Evolutionary conservation across 2,888 invertebrate species (phyloP).

Genomic region (Dicranocentrus wangi): DNA sequence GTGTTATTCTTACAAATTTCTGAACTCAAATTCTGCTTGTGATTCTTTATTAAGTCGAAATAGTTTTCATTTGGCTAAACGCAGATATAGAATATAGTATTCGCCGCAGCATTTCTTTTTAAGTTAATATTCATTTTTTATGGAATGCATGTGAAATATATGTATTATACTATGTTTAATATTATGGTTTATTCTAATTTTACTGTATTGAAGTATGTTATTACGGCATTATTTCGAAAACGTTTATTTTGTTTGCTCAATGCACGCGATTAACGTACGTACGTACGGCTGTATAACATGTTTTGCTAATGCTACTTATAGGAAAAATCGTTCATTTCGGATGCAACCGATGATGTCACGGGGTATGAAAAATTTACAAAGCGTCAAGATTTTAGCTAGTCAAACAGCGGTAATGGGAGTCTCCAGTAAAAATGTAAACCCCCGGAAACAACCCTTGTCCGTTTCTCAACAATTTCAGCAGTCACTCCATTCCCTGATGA

Average conservation of each 20-base stretch:
- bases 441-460: constrained; percentile 90
- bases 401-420: constrained; percentile 77
- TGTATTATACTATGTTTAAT: too few relatives aligned
- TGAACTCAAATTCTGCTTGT: constrained; percentile 29
- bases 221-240: too few relatives aligned
- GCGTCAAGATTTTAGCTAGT: constrained; percentile 91
- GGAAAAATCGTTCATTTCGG: constrained; percentile 94
- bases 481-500: constrained; percentile 93
- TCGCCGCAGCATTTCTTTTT: not conserved
- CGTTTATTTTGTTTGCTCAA: too few relatives aligned
- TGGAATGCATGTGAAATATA: too few relatives aligned
- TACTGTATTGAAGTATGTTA: too few relatives aligned
- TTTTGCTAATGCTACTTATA: too few relatives aligned
- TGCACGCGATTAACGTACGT: too few relatives aligned
- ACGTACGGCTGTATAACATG: too few relatives aligned
- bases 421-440: constrained; percentile 77
- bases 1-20: constrained; percentile 75
- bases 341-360: constrained; percentile 90
- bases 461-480: constrained; percentile 97
- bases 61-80: too few relatives aligned
- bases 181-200: too few relatives aligned
- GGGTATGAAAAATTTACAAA: constrained; percentile 91
- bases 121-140: too few relatives aligned
- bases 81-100: not conserved
- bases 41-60: too few relatives aligned